phyloP scores from a whole-genome alignment of 2,888 invertebrate genomes.

The Bombyx huttoni region DNA sequence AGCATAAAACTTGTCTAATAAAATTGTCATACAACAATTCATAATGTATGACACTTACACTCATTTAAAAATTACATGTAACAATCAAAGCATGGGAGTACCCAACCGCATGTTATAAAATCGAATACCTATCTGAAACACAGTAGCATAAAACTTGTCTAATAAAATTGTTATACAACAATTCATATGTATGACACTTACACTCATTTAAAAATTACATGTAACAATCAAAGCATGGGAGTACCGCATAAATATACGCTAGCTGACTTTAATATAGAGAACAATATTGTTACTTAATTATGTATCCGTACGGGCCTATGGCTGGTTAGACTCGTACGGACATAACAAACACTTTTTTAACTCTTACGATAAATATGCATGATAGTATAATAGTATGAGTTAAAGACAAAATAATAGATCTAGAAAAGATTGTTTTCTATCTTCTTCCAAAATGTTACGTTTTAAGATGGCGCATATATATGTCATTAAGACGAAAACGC shows the following conservation, averaged over 20 bases:
- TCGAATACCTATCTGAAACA: conserved; percentile 30
- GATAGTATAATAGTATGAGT: not conserved
- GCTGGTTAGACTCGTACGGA: conserved; percentile 63
- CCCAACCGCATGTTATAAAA: conserved; percentile 24
- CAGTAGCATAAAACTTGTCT: conserved; percentile 41
- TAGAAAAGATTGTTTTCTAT: not conserved
- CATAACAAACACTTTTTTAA: conserved; percentile 14
- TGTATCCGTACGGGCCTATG: conserved; percentile 53
- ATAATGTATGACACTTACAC: conserved; percentile 24
- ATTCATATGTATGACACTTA: conserved; percentile 26
- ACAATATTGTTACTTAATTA: conserved; percentile 19
- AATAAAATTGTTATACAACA: conserved; percentile 46
- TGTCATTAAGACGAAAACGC: not conserved
- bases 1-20: conserved; percentile 45
- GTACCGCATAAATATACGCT: conserved; percentile 33
- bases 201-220: conserved; percentile 48
- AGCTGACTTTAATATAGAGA: conserved; percentile 30
- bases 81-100: conserved; percentile 58
- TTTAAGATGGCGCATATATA: not conserved
- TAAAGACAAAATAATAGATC: not conserved
- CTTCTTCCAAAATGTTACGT: not conserved
- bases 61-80: conserved; percentile 53
- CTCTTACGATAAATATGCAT: not conserved
- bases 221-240: conserved; percentile 61
- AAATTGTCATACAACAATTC: conserved; percentile 41